Conservation (phyloP, 2,888 invertebrate species). For the Ochropacha duplaris region DNA sequence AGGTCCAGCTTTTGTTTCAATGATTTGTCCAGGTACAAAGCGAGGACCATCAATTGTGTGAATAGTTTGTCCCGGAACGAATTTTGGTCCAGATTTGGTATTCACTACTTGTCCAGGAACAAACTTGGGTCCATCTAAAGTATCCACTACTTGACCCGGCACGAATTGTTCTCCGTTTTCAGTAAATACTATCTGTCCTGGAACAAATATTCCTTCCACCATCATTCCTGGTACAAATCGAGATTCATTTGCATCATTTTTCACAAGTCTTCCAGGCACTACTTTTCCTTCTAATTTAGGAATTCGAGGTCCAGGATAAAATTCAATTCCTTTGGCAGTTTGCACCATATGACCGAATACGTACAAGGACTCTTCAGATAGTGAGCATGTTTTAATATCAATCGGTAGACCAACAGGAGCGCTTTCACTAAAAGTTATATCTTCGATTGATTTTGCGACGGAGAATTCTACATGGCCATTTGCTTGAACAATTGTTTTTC, state of each 20-base stretch:
- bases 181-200: constrained; percentile 87
- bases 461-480: constrained; percentile 83
- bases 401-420: constrained; percentile 82
- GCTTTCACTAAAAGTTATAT: constrained; percentile 81
- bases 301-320: constrained; percentile 83
- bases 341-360: constrained; percentile 87
- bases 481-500: constrained; percentile 76
- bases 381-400: constrained; percentile 79
- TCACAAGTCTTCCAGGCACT: constrained; percentile 85
- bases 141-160: constrained; percentile 88
- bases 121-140: constrained; percentile 86
- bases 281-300: constrained; percentile 82
- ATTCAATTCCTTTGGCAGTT: constrained; percentile 85
- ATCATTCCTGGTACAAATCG: constrained; percentile 87
- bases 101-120: constrained; percentile 91
- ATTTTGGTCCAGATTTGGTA: constrained; percentile 85
- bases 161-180: constrained; percentile 88
- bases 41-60: constrained; percentile 87
- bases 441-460: constrained; percentile 81
- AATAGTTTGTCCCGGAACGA: constrained; percentile 88
- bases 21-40: constrained; percentile 91
- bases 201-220: constrained; percentile 86
- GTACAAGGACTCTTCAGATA: constrained; percentile 78
- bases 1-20: constrained; percentile 88
- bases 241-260: constrained; percentile 83